Conservation (phyloP, 1,140 invertebrate species). For the Brachionus koreanus region DNA sequence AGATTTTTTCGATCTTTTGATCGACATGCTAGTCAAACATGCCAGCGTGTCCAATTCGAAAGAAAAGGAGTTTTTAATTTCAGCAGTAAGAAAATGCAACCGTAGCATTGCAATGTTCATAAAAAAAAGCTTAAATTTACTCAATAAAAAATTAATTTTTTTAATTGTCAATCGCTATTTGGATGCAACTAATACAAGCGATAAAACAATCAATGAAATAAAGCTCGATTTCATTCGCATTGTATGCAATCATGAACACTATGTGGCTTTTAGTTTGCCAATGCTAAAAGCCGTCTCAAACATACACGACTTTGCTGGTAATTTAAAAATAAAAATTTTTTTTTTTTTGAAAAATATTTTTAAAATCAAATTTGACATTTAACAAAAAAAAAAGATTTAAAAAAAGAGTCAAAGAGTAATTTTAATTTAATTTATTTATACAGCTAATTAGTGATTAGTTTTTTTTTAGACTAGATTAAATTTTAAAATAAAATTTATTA, state of each 20-base stretch:
- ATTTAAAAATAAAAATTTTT: not conserved
- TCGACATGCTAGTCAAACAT: not conserved
- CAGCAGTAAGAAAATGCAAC: not conserved
- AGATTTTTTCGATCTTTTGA: slow-evolving; percentile 14
- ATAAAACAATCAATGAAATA: slow-evolving; percentile 48
- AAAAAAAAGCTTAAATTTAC: slow-evolving; percentile 79
- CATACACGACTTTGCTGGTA: slow-evolving; percentile 38
- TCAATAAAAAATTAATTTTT: slow-evolving; percentile 76
- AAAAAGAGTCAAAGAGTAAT: not conserved
- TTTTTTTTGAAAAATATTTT: not conserved
- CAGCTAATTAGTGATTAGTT: not conserved
- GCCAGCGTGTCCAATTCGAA: not conserved
- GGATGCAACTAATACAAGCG: not conserved
- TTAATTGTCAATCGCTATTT: not conserved
- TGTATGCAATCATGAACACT: slow-evolving; percentile 90
- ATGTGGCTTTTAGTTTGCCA: slow-evolving; percentile 78
- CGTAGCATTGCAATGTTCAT: slow-evolving; percentile 76
- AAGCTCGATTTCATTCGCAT: slow-evolving; percentile 86
- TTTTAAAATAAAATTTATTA: not conserved
- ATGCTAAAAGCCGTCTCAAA: slow-evolving; percentile 63
- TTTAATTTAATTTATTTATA: not conserved
- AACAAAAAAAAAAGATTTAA: not conserved
- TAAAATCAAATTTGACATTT: not conserved
- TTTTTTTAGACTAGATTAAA: not conserved
- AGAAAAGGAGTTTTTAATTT: slow-evolving; percentile 6